Evolutionary conservation across 2,113 vertebrate species (phyloP).

Genomic region (Ploceus nigricollis): DNA sequence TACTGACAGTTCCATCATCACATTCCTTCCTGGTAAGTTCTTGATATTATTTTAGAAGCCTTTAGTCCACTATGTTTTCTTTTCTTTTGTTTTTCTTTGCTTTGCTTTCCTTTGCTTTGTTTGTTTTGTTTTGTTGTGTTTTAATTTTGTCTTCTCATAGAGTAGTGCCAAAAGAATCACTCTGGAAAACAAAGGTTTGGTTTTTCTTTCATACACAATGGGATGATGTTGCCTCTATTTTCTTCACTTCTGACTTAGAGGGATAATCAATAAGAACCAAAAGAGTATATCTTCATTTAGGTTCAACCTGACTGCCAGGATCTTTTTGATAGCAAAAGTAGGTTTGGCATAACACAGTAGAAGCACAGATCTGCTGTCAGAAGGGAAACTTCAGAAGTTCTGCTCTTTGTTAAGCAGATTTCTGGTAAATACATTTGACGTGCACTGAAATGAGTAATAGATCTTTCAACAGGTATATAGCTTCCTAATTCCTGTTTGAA

Average conservation of each 20-base stretch:
- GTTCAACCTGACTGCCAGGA: background rate
- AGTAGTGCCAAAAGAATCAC: background rate
- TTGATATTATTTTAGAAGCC: background rate
- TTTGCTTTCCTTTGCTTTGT: background rate
- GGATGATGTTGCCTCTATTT: background rate
- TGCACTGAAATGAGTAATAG: background rate
- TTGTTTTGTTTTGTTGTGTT: background rate
- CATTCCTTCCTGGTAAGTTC: slow-evolving; percentile 85
- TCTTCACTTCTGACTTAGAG: background rate
- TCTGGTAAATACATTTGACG: background rate
- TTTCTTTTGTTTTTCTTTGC: background rate
- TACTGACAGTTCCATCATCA: slow-evolving; percentile 84
- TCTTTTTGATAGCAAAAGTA: background rate
- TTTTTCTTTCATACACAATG: background rate
- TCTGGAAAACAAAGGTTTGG: background rate
- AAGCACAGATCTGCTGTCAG: background rate
- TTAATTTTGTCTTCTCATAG: background rate
- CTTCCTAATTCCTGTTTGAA: background rate
- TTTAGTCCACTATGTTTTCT: background rate
- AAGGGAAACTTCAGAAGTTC: background rate
- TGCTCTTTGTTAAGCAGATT: background rate
- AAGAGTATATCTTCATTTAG: background rate
- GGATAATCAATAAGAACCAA: background rate
- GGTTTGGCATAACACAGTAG: background rate
- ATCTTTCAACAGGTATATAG: background rate